These are phyloP conservation scores for Globicephala melas DNA, from an alignment of 2,113 vertebrate genomes.

Conservation along the genomic window DNA sequence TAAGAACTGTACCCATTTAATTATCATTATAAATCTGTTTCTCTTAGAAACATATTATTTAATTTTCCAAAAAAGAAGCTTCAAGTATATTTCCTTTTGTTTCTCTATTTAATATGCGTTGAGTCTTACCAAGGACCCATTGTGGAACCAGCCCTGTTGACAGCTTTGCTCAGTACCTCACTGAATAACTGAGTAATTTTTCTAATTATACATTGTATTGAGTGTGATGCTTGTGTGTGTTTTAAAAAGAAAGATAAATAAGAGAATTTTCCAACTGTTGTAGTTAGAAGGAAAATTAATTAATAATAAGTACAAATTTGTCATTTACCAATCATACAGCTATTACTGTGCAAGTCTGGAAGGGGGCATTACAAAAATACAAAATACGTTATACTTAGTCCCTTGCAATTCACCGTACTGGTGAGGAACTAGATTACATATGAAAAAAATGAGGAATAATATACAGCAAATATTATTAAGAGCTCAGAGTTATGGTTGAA, in stretches of 20 bases:
- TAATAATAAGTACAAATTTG: conserved; percentile 5
- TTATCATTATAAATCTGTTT: conserved; percentile 8
- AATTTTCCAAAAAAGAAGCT: conserved; percentile 16
- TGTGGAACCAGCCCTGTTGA: neutral
- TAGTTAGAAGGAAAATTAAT: conserved; percentile 26
- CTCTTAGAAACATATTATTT: conserved; percentile 22
- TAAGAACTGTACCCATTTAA: conserved; percentile 28
- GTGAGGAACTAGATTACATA: neutral
- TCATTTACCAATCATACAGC: neutral
- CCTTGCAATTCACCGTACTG: neutral
- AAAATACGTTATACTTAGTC: neutral
- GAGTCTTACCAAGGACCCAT: neutral
- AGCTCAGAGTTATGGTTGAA: neutral
- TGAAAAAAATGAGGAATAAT: neutral
- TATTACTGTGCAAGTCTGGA: neutral
- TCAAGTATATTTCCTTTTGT: conserved; percentile 10
- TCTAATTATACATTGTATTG: conserved; percentile 21
- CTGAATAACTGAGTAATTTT: conserved; percentile 41
- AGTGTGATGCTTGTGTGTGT: neutral
- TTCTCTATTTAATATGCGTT: neutral
- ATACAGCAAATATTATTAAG: neutral
- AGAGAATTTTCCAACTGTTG: neutral
- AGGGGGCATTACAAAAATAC: neutral
- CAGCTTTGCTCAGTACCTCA: neutral
- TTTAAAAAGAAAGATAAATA: conserved; percentile 16